These are phyloP conservation scores for Athetis lepigone DNA, from an alignment of 2,888 invertebrate genomes.

Conservation along the genomic window DNA sequence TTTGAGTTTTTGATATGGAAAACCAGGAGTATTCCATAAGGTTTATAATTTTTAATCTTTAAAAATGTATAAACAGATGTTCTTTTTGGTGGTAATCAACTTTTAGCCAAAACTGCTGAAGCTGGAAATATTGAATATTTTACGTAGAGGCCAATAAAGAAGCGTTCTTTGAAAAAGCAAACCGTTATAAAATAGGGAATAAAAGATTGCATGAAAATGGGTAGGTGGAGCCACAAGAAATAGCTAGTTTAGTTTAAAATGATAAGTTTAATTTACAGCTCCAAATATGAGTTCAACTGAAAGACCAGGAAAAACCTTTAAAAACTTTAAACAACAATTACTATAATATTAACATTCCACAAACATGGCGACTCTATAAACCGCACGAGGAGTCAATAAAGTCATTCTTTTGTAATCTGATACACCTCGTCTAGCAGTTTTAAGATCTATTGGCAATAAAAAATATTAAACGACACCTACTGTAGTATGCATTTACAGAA, in stretches of 20 bases:
- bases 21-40: no score
- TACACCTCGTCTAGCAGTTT: constrained; percentile 14
- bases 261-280: neutral
- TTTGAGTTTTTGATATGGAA: neutral
- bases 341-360: neutral
- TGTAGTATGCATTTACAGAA: constrained; percentile 27
- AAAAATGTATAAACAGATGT: no score
- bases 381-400: constrained; percentile 21
- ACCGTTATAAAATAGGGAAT: no score
- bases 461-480: constrained; percentile 32
- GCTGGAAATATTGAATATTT: no score
- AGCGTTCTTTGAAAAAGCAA: no score
- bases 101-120: no score
- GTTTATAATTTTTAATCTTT: no score
- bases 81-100: no score
- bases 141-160: no score
- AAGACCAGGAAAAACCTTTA: neutral
- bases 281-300: neutral
- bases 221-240: no score
- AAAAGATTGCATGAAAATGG: no score
- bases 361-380: constrained; percentile 29
- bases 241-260: no score
- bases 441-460: constrained; percentile 39
- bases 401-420: constrained; percentile 18
- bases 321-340: neutral